phyloP scores from a whole-genome alignment of 2,113 vertebrate species.

The Calypte anna region DNA sequence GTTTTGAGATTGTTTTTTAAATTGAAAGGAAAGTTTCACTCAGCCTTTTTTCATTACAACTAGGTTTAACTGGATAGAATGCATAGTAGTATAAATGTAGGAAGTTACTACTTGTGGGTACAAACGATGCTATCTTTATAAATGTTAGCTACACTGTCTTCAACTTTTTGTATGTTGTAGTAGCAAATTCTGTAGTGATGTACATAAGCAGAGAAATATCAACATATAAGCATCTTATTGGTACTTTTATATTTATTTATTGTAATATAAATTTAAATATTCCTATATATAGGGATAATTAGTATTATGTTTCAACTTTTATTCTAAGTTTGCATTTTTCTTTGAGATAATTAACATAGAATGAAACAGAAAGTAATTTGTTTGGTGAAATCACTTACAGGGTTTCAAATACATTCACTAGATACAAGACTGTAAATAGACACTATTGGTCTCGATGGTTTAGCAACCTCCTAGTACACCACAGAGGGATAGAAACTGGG shows the following conservation, averaged over 20 bases:
- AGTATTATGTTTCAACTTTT: slow-evolving; percentile 64
- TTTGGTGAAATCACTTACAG: slow-evolving; percentile 42
- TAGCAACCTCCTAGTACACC: neutral
- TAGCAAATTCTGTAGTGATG: slow-evolving; percentile 55
- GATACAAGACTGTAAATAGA: neutral
- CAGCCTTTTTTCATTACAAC: slow-evolving; percentile 46
- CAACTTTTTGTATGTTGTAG: slow-evolving; percentile 51
- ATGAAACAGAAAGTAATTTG: slow-evolving; percentile 20
- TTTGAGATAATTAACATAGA: neutral
- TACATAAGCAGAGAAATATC: slow-evolving; percentile 69
- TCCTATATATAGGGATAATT: slow-evolving; percentile 69
- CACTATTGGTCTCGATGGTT: neutral
- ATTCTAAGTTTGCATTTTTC: slow-evolving; percentile 35
- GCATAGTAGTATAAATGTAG: slow-evolving; percentile 40
- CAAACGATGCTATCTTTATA: slow-evolving; percentile 28
- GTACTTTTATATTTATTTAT: slow-evolving; percentile 82
- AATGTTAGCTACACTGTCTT: slow-evolving; percentile 34
- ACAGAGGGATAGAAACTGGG: neutral
- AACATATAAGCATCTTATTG: slow-evolving; percentile 41
- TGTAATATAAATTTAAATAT: slow-evolving; percentile 76
- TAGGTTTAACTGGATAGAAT: slow-evolving; percentile 13
- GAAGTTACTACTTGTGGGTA: slow-evolving; percentile 34
- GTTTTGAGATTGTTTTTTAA: neutral
- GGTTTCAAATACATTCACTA: slow-evolving; percentile 15
- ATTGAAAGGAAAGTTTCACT: slow-evolving; percentile 39